phyloP scores from a whole-genome alignment of 2,113 vertebrate species.

The Sminthopsis crassicaudata region DNA sequence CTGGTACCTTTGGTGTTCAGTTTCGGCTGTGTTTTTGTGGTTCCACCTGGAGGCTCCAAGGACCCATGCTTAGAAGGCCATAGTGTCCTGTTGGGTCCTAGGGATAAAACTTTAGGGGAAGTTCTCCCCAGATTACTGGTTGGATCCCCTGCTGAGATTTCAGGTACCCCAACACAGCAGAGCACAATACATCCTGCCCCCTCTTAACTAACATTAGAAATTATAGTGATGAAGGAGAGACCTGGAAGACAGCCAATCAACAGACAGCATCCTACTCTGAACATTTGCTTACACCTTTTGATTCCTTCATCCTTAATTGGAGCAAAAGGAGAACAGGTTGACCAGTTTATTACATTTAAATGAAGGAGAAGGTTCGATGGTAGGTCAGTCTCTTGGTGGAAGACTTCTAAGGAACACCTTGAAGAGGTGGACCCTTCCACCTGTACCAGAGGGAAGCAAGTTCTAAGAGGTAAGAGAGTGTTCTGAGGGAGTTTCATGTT shows the following conservation, averaged over 20 bases:
- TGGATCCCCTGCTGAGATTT: neutral
- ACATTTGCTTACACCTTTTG: neutral
- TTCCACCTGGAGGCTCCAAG: neutral
- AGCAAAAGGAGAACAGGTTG: too few relatives aligned
- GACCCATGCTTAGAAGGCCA: neutral
- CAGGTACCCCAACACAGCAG: neutral
- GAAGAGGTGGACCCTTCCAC: neutral
- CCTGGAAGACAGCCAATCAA: neutral
- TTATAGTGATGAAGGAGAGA: neutral
- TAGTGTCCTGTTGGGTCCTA: neutral
- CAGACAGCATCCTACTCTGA: neutral
- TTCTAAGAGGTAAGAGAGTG: neutral
- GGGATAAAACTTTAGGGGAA: neutral
- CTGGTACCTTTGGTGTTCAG: neutral
- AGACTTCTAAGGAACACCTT: neutral
- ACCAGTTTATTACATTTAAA: neutral
- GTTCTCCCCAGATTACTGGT: neutral
- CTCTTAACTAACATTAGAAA: neutral
- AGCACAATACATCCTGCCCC: neutral
- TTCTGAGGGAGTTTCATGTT: accelerated
- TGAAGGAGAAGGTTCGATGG: neutral
- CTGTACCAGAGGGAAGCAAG: neutral
- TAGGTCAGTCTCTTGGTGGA: neutral
- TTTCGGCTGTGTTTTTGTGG: neutral
- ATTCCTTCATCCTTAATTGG: neutral